Evolutionary conservation across 2,888 invertebrate genomes (phyloP).

Genomic region (Dicyrtomina minuta): DNA sequence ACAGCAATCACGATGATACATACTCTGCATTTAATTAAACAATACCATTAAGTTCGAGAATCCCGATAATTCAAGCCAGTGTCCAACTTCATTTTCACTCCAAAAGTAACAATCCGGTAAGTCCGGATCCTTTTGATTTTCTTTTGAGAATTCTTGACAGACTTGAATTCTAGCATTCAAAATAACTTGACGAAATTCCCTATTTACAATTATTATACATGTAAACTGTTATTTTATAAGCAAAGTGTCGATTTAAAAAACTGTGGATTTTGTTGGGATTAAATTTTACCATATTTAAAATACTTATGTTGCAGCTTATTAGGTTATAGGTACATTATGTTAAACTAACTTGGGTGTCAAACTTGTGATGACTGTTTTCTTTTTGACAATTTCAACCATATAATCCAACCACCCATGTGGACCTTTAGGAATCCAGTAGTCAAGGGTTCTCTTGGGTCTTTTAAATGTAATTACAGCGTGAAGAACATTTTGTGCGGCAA

Average conservation of each 20-base stretch:
- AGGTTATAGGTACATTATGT: too few species aligned
- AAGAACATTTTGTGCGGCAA: too few species aligned
- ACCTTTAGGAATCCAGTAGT: slow-evolving; percentile 3
- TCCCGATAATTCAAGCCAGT: not conserved
- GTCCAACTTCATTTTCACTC: slow-evolving; percentile 11
- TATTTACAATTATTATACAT: not conserved
- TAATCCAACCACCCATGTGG: not conserved
- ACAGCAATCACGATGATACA: too few species aligned
- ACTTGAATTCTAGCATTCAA: not conserved
- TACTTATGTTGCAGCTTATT: too few species aligned
- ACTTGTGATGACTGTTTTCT: not conserved
- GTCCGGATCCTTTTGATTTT: not conserved
- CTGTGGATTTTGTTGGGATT: too few species aligned
- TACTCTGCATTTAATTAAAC: too few species aligned
- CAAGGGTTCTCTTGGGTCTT: not conserved
- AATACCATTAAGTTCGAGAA: not conserved
- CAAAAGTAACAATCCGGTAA: slow-evolving; percentile 1
- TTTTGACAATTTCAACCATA: not conserved
- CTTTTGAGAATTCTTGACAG: not conserved
- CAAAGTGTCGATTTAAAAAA: too few species aligned
- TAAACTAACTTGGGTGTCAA: not conserved
- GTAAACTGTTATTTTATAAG: too few species aligned
- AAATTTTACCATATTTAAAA: too few species aligned
- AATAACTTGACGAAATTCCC: slow-evolving; percentile 9
- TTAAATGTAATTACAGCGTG: slow-evolving; percentile 1